Evolutionary conservation across 2,113 vertebrate species (phyloP), one percentile per base, ranked within the genome.

Genomic region (Gymnogyps californianus): DNA sequence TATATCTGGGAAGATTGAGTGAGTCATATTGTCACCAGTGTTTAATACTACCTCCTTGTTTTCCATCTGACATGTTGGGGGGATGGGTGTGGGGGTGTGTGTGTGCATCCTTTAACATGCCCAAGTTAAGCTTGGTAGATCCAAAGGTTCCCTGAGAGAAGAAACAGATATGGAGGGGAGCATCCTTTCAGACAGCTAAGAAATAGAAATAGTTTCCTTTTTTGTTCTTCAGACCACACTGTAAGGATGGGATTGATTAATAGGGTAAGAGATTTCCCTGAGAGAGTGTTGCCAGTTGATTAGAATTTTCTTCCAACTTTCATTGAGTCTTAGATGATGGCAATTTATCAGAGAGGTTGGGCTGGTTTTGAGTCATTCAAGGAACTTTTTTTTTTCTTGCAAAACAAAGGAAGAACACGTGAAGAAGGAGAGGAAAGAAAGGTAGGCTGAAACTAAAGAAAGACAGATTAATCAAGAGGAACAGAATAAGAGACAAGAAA

Each of bases 281-380:
- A 59, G 40, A 83, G 24, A 54, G 18, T 69, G 9, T 46, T 92
- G n/a, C 28, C 40, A 47, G 52, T 38, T 87, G 66, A 93, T 88
- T 83, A 72, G 61, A 85, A 34, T 83, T 90, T 67, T 78, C 62
- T 90, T 83, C 24, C 32, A 83, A 42, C 20, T 78, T 72, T 36
- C 52, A 32, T 21, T 52, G 61, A 72, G n/a, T 71, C 58, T 89
- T 64, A 79, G 40, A 44, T 64, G 5, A 75, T 40, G 57, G 38
- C 21, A 85, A 79, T 92, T 88, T 85, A 83, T 87, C 70, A 64
- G 32, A 52, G 70, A 67, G 19, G 26, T 67, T 0, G 2, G 47
- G 11, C 7, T 86, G 24, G 2, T 16, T 72, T 89, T 90, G 36
- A 22, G 18, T 77, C 19, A 15, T 77, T 78, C 52, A 61, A 19